Evolutionary conservation across 2,113 vertebrate genomes (phyloP), one percentile per base, ranked within the genome.

Genomic region (Muntiacus muntjak): DNA sequence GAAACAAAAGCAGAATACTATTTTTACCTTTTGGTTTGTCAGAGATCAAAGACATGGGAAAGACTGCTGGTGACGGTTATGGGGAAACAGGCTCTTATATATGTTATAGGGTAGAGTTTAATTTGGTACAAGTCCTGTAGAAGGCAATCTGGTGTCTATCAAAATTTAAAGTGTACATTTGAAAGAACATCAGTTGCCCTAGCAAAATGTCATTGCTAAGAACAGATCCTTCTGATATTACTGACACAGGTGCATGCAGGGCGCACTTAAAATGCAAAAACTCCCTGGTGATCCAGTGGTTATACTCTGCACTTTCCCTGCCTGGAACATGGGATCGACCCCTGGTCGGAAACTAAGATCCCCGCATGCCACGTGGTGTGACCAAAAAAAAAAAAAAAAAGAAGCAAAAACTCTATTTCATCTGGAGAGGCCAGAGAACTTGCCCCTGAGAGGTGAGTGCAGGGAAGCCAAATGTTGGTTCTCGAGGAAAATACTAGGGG

Each of bases 1-100:
- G 4, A 47, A 81, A 74, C 28, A 58, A 96, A 78, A 81, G 12
- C 10, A 10, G 7, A 90, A 91, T 79, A 55, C 30, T 67, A 26
- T 82, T 96, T 91, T 81, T 88, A 85, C 23, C 30, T 95, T 97
- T 76, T 21, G 26, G 28, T 92, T 71, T 92, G 45, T 87, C 89
- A 78, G 52, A 43, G 54, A 57, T 76, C 91, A 89, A 89, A 88
- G 11, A 71, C 33, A 28, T 57, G 43, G 54, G 25, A 76, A 76
- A 96, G 2, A 45, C 81, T 58, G 13, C 14, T 64, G 40, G 12
- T 6, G 2, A 33, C 4, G 1, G 21, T 36, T 30, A 13, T 36
- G 33, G 16, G 25, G 50, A 60, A 83, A 83, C 43, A 50, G 6
- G 2, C 7, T 81, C 25, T 94, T 93, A 93, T 71, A 30, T 43